Evolutionary conservation across 2,113 vertebrate genomes (phyloP), one percentile per base, ranked within the genome.

Genomic region (Myrmecobius fasciatus): DNA sequence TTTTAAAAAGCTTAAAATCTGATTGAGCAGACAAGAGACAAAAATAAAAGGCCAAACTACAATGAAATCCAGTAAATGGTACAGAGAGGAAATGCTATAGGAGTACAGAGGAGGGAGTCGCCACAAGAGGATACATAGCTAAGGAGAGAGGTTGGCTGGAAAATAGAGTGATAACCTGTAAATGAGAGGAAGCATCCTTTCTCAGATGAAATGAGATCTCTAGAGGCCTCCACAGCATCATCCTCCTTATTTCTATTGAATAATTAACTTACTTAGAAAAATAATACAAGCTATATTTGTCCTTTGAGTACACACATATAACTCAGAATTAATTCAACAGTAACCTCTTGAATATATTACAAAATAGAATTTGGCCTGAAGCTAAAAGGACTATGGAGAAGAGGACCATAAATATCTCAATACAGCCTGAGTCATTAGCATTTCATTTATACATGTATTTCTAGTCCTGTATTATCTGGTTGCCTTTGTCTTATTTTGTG

Each of bases 261-360:
- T 95, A 93, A 89, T 43, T 95, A 95, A 91, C 96, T 89, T 25
- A 93, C 96, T 95, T 90, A 53, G 90, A 93, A 52, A 25, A 83
- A 26, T 89, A 90, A 25, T 54, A 14, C 52, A 60, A 92, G 25
- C 56, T 95, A 96, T 53, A 92, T 94, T 28, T 94, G 91, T 91
- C 93, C 94, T 97, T 92, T 90, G 11, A 90, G 88, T 22, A n/a
- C 25, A 43, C 89, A 92, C 95, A 67, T 48, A 89, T 94, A 75
- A 92, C 90, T 93, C 75, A 14, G 47, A 91, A 49, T 92, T 96
- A 94, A 92, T 88, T 96, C 91, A 60, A 20, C 11, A 88, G 95
- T 89, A 93, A 52, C 25, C 2, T 43, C 89, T 92, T 92, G 46
- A 52, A 25, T 89, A 51, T 60, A 96, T 92, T 91, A 88, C 56